These are phyloP conservation scores for Glaucopsyche alexis DNA, from an alignment of 2,888 invertebrate species.

Conservation along the genomic window DNA sequence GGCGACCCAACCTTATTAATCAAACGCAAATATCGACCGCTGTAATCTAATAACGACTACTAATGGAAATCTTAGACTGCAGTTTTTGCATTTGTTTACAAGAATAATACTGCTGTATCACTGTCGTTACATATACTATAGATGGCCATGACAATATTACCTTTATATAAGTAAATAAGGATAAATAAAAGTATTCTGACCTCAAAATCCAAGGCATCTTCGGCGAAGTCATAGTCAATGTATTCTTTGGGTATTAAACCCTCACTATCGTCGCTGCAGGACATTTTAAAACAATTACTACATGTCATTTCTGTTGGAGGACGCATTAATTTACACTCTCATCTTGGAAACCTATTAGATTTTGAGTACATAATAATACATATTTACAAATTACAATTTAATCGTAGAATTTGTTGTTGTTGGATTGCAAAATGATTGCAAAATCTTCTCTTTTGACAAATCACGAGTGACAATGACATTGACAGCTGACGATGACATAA, in stretches of 20 bases:
- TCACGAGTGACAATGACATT: no score
- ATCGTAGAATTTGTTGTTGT: no score
- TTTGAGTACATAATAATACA: no score
- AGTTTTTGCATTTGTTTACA: background rate
- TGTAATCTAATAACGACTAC: constrained; percentile 1
- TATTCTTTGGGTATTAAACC: constrained; percentile 64
- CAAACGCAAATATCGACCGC: constrained; percentile 2
- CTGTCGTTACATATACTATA: background rate
- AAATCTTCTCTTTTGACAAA: no score
- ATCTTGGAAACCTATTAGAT: background rate
- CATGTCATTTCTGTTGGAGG: constrained; percentile 49
- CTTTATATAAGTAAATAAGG: background rate
- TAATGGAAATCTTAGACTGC: background rate
- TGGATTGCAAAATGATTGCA: no score
- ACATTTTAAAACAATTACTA: constrained; percentile 65
- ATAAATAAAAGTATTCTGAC: constrained; percentile 49
- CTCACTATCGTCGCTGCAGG: constrained; percentile 59
- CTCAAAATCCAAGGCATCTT: constrained; percentile 74
- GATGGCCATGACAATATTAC: background rate
- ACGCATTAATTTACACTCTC: constrained; percentile 39
- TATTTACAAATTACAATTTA: background rate
- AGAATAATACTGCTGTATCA: background rate
- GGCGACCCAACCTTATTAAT: background rate
- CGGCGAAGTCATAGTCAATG: constrained; percentile 69
- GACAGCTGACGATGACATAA: no score